These are phyloP conservation scores for Takifugu rubripes DNA, from an alignment of 2,797 vertebrate genomes.

Conservation along the genomic window DNA sequence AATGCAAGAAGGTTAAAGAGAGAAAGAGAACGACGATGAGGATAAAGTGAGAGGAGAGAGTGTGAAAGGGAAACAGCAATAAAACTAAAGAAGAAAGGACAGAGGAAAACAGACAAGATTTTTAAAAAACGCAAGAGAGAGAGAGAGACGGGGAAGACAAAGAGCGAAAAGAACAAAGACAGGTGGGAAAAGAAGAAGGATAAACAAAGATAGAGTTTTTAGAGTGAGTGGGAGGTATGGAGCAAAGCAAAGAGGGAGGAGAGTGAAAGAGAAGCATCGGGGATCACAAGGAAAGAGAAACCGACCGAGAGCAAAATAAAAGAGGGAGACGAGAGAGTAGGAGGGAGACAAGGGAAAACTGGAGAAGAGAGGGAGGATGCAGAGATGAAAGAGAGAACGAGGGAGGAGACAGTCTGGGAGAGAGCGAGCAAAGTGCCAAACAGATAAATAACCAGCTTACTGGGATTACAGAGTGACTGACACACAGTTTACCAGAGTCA, in stretches of 20 bases:
- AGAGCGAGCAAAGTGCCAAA: constrained; percentile 64
- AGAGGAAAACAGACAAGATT: constrained; percentile 11
- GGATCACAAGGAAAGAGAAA: constrained; percentile 50
- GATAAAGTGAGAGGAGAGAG: neutral
- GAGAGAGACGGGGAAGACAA: constrained; percentile 18
- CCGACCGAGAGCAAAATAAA: constrained; percentile 62
- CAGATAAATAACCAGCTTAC: constrained; percentile 76
- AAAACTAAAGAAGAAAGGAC: constrained; percentile 2
- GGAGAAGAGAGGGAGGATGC: constrained; percentile 54
- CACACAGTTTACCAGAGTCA: constrained; percentile 65
- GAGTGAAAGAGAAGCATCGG: constrained; percentile 41
- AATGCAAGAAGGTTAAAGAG: neutral
- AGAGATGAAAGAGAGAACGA: constrained; percentile 55
- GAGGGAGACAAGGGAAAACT: constrained; percentile 67
- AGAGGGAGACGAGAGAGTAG: constrained; percentile 58
- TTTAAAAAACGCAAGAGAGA: constrained; percentile 16
- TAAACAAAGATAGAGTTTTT: constrained; percentile 63
- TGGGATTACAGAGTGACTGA: constrained; percentile 75
- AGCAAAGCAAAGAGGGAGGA: constrained; percentile 45
- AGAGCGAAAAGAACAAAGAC: constrained; percentile 46
- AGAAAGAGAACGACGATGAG: neutral
- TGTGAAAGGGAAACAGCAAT: constrained; percentile 9
- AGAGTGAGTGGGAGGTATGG: constrained; percentile 63
- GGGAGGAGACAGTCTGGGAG: constrained; percentile 41
- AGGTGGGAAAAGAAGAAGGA: constrained; percentile 42